Conservation (phyloP, 2,888 invertebrate species). For the Drosophila aldrichi region DNA sequence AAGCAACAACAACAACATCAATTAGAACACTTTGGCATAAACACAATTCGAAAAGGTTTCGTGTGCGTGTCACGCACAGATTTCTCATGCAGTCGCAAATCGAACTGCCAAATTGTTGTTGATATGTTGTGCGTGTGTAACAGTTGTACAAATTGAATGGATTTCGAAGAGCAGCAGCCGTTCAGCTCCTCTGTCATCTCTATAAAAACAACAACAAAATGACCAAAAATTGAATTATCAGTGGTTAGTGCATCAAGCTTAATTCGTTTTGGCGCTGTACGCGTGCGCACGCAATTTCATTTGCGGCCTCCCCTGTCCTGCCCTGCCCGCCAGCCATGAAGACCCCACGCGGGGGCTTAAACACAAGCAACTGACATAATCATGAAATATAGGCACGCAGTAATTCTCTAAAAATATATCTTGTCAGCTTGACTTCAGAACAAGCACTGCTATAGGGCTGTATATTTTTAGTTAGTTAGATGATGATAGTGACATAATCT, state of each 20-base stretch:
- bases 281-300: conserved; percentile 82
- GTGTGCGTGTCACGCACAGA: conserved; percentile 75
- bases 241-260: conserved; percentile 79
- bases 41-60: conserved; percentile 31
- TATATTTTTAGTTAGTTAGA: neutral
- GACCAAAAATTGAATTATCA: conserved; percentile 83
- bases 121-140: conserved; percentile 63
- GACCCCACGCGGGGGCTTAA: conserved; percentile 68
- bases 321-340: neutral
- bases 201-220: conserved; percentile 18
- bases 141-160: conserved; percentile 77
- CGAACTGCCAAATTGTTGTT: conserved; percentile 80
- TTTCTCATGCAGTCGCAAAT: conserved; percentile 76
- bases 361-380: conserved; percentile 82
- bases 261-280: conserved; percentile 84
- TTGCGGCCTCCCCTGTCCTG: neutral
- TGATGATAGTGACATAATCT: neutral
- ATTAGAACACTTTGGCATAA: conserved; percentile 69
- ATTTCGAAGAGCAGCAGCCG: conserved; percentile 11
- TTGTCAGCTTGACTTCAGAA: conserved; percentile 13
- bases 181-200: conserved; percentile 12
- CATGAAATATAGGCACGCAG: conserved; percentile 83
- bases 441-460: conserved; percentile 1
- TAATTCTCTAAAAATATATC: conserved; percentile 23
- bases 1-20: conserved; percentile 37